Conservation (phyloP, 1,140 invertebrate genomes). For the Caenorhabditis tropicalis region DNA sequence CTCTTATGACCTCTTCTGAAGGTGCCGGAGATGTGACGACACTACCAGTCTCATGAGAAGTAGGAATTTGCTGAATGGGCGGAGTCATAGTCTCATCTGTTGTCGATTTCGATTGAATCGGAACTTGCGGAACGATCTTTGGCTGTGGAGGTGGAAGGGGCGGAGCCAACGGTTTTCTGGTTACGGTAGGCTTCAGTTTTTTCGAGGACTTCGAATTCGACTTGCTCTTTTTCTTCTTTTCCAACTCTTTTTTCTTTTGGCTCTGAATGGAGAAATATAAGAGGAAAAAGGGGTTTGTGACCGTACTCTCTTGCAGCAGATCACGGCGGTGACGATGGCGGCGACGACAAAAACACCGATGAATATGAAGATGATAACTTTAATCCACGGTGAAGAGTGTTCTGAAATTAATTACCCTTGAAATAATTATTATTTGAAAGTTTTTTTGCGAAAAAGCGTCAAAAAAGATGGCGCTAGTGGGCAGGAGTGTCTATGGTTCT, state of each 20-base stretch:
- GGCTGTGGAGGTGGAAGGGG: neutral
- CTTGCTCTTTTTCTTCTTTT: neutral
- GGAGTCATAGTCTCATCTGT: neutral
- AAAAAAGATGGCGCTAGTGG: no score
- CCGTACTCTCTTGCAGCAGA: neutral
- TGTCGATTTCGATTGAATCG: neutral
- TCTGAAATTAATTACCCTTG: no score
- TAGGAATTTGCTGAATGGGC: neutral
- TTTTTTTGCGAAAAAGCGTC: no score
- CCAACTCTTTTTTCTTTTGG: neutral
- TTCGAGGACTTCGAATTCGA: neutral
- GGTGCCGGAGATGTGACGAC: neutral
- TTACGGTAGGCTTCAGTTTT: neutral
- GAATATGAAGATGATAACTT: slow-evolving; percentile 2
- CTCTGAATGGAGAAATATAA: neutral
- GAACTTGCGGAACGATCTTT: neutral
- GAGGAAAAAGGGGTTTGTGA: neutral
- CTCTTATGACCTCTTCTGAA: neutral
- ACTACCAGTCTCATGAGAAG: neutral
- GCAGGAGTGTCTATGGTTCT: no score
- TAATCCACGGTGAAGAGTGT: neutral
- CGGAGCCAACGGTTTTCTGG: neutral
- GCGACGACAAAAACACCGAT: neutral
- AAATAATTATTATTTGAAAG: no score
- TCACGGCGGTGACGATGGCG: neutral